Conservation (phyloP, 2,888 invertebrate genomes). For the Steinernema carpocapsae region DNA sequence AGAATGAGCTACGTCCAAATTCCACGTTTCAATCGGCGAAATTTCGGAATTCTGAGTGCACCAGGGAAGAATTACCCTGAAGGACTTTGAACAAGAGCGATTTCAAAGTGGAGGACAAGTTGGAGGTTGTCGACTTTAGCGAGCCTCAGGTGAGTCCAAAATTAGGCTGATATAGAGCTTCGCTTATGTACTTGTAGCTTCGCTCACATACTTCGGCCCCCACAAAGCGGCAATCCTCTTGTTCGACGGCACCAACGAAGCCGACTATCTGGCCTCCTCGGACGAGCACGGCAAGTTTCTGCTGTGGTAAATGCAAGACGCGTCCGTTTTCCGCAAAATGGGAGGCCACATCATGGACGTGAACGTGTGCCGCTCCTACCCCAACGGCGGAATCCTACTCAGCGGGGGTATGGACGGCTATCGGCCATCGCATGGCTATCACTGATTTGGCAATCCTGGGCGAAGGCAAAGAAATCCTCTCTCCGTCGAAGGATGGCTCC, state of each 20-base stretch:
- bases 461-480: conserved; percentile 77
- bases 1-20: no score
- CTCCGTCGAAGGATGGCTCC: conserved; percentile 78
- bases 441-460: conserved; percentile 76
- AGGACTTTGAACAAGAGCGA: no score
- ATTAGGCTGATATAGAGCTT: neutral
- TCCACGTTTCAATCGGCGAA: no score
- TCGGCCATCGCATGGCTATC: conserved; percentile 76
- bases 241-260: neutral
- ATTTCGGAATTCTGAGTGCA: no score
- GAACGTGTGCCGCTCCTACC: conserved; percentile 77
- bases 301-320: neutral
- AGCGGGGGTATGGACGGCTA: conserved; percentile 78
- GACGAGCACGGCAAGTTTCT: neutral
- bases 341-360: conserved; percentile 78
- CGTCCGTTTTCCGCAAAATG: conserved; percentile 62
- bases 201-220: neutral
- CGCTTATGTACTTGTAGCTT: neutral
- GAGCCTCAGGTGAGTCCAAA: neutral
- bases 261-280: neutral
- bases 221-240: neutral
- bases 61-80: no score
- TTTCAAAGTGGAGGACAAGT: no score
- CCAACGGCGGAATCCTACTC: conserved; percentile 77
- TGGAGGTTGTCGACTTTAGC: neutral